phyloP scores from a whole-genome alignment of 2,113 vertebrate species.

The Fulica atra region DNA sequence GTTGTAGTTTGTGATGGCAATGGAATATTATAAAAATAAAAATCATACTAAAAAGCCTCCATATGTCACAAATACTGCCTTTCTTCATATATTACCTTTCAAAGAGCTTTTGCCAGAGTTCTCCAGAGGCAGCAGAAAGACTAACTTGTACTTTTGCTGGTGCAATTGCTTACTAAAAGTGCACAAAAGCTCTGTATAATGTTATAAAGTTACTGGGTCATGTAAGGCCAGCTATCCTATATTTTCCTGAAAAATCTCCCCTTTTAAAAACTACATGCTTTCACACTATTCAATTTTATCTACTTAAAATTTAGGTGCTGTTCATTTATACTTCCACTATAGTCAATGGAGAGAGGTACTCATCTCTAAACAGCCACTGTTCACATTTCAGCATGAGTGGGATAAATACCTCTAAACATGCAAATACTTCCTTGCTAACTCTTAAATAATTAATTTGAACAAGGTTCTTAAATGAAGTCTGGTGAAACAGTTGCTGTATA shows the following conservation, averaged over 20 bases:
- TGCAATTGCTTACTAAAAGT: not conserved
- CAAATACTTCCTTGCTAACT: not conserved
- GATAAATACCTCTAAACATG: not conserved
- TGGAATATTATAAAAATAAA: not conserved
- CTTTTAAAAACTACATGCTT: not conserved
- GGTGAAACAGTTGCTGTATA: not conserved
- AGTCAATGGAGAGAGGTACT: not conserved
- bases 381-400: not conserved
- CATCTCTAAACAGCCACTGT: not conserved
- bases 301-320: not conserved
- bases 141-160: not conserved
- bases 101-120: not conserved
- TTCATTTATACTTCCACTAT: not conserved
- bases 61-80: not conserved
- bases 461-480: not conserved
- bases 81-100: not conserved
- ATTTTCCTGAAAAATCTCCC: not conserved
- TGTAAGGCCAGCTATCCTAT: not conserved
- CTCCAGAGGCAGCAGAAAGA: not conserved
- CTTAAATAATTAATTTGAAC: not conserved
- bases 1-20: not conserved
- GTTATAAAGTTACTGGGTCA: not conserved
- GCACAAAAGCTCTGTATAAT: not conserved
- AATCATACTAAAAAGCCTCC: not conserved
- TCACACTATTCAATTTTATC: not conserved